Base-by-base conservation (phyloP, 2,888 invertebrate species). In the Epinotia brunnichana region DNA sequence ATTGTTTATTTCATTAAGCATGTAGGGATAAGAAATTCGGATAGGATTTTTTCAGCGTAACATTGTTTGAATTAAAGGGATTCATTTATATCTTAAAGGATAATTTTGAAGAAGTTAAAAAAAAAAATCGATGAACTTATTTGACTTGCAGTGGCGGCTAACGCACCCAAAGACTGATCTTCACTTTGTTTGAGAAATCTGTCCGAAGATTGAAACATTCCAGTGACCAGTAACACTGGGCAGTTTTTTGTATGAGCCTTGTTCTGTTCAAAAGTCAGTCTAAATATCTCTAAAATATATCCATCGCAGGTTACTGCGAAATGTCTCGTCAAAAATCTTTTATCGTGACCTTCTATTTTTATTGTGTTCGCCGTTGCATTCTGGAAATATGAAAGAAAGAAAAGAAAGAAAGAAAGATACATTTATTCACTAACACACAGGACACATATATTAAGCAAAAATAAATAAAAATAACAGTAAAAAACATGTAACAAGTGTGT, bases 201-300 rank as follows among this genome's bases (percentile, higher is more conserved):
- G 53, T 71, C 70, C 3, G 70, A 71, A 19, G 70, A 71, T 29
- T 71, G 70, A 17, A 41, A 66, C 64, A 71, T 21, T 7, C 70
- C 70, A 11, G 60, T 59, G 13, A 66, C 41, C 11, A 71, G 39
- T n/a, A 71, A 21, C 39, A 71, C 70, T 1, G 70, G 62, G 41
- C 53, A 53, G 3, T 10, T 7, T 62, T 62, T 48, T 39, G 9
- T 39, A 11, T 48, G 5, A 39, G 10, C 39, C 21, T 3, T 59
- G 1, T 19, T 48, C 11, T 41, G n/a, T 19, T 60, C 29, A 11
- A 15, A 53, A 15, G 13, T 53, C 29, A 71, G 13, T 19, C 66
- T 53, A n/a, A 71, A 64, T 53, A 71, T 15, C 3, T 51, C 59
- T 15, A 71, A 24, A 54, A 66, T 54, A n/a, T 60, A 71, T 1